phyloP scores from a whole-genome alignment of 2,113 vertebrate genomes.

The Dicentrarchus labrax region DNA sequence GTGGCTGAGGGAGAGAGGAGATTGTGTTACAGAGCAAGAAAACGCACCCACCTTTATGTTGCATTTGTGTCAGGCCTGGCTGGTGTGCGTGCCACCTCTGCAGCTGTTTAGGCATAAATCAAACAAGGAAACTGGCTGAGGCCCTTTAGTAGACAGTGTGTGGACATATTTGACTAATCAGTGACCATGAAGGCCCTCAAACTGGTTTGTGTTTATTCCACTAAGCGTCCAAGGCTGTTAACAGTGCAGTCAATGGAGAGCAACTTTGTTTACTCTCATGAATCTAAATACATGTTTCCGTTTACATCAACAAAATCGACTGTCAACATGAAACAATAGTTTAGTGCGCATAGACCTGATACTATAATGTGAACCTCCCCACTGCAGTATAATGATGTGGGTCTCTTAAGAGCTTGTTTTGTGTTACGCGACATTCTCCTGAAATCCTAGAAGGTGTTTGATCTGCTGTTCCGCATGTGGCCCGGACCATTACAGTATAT shows the following conservation, averaged over 20 bases:
- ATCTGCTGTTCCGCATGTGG: conserved; percentile 66
- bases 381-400: conserved; percentile 2
- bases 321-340: background rate
- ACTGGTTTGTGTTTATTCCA: conserved; percentile 31
- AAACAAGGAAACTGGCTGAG: conserved; percentile 71
- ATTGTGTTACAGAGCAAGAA: conserved; percentile 59
- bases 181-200: conserved; percentile 38
- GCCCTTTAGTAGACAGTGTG: conserved; percentile 49
- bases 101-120: conserved; percentile 84
- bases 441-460: conserved; percentile 74
- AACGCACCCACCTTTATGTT: conserved; percentile 64
- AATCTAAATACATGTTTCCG: conserved; percentile 13
- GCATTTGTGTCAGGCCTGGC: conserved; percentile 55
- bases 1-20: conserved; percentile 50
- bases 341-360: background rate
- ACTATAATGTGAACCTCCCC: background rate
- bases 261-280: conserved; percentile 13
- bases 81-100: conserved; percentile 53
- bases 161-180: conserved; percentile 60
- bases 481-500: conserved; percentile 51
- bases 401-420: conserved; percentile 57
- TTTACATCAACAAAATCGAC: background rate
- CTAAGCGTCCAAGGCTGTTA: conserved; percentile 8
- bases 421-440: conserved; percentile 51
- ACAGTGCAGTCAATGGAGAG: conserved; percentile 3